Percentiles rank a stretch among this genome's conserved stretches.
phyloP scores from a whole-genome alignment of 2,888 invertebrate species.

The Acanthosepion esculentum region DNA sequence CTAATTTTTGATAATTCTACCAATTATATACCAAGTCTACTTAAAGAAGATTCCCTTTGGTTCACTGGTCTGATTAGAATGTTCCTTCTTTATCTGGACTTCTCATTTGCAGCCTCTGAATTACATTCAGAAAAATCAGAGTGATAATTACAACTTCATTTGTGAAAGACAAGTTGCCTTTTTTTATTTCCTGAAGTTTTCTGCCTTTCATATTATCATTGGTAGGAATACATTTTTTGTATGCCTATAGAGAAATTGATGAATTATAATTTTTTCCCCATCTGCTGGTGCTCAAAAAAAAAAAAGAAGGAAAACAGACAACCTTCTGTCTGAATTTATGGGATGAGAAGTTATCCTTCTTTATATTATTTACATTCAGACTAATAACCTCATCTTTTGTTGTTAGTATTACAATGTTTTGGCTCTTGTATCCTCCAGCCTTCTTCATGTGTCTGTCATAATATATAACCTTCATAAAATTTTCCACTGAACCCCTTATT shows the following conservation, averaged over 20 bases:
- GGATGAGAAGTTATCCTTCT: no score
- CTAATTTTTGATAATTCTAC: background rate
- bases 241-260: background rate
- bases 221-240: background rate
- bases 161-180: background rate
- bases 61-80: background rate
- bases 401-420: no score
- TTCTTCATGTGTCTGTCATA: no score
- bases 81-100: background rate
- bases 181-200: background rate
- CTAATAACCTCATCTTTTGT: no score
- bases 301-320: background rate
- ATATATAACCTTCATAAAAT: no score
- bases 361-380: no score
- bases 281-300: no score
- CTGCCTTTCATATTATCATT: background rate
- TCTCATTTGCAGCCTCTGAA: background rate
- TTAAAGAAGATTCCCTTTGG: background rate
- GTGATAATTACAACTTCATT: background rate
- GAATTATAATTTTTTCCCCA: background rate
- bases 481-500: no score
- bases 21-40: background rate
- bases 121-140: background rate
- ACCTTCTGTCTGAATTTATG: no score
- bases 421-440: no score